Evolutionary conservation across 1,140 invertebrate species (phyloP).

Genomic region (Heterodera schachtii): DNA sequence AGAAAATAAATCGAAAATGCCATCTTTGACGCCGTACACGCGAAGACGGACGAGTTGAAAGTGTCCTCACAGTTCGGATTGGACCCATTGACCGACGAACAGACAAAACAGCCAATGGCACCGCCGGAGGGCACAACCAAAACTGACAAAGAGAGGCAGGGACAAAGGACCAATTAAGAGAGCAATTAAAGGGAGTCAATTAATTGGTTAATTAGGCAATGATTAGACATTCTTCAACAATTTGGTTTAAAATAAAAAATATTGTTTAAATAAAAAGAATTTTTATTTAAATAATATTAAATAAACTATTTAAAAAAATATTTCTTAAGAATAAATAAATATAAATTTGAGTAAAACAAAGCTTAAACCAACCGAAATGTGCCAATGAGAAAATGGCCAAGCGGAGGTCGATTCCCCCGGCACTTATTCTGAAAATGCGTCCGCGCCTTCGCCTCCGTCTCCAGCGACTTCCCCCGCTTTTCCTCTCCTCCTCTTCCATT

Average conservation of each 20-base stretch:
- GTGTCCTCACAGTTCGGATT: conserved; percentile 87
- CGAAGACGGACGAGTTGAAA: conserved; percentile 74
- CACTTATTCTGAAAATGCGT: background rate
- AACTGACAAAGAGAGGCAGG: background rate
- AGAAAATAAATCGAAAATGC: conserved; percentile 2
- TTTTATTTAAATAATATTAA: background rate
- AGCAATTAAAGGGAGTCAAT: too few relatives aligned
- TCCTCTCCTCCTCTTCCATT: conserved; percentile 2
- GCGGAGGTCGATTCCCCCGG: background rate
- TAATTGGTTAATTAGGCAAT: too few relatives aligned
- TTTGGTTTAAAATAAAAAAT: too few relatives aligned
- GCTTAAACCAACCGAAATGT: background rate
- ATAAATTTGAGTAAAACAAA: too few relatives aligned
- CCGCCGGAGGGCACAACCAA: conserved; percentile 30
- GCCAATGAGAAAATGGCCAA: background rate
- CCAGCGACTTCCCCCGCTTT: background rate
- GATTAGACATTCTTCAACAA: too few relatives aligned
- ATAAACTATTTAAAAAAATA: too few relatives aligned
- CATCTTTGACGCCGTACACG: background rate
- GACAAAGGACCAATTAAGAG: too few relatives aligned
- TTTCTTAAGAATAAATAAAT: too few relatives aligned
- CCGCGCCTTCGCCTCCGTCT: background rate
- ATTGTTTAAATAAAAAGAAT: background rate
- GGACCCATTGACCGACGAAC: conserved; percentile 83
- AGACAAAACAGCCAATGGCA: conserved; percentile 91